These are phyloP conservation scores for Phaedon cochleariae DNA, from an alignment of 2,888 invertebrate genomes.

Conservation along the genomic window DNA sequence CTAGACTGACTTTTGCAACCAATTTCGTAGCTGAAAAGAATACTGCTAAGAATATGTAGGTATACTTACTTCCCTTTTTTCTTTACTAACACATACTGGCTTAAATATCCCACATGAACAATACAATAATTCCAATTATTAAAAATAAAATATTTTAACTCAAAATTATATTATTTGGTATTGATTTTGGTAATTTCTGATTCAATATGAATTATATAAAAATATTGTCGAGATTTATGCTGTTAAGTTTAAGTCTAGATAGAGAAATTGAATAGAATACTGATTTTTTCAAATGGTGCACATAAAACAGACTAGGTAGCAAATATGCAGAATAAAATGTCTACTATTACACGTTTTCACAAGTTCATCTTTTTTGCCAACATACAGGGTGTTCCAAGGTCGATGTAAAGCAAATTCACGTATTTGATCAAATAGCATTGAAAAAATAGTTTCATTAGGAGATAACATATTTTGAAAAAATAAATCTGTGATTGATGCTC, in stretches of 20 bases:
- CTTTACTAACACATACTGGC: no score
- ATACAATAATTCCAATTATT: background rate
- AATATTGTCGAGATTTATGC: background rate
- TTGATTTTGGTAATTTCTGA: background rate
- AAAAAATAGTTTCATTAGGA: no score
- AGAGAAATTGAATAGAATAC: background rate
- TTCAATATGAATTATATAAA: background rate
- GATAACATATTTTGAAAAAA: no score
- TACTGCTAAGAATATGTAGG: background rate
- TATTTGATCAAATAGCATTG: no score
- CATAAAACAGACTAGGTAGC: background rate
- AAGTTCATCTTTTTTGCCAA: background rate
- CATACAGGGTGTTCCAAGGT: no score
- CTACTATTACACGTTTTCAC: background rate
- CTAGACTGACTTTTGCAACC: background rate
- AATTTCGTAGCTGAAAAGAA: background rate
- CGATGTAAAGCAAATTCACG: no score
- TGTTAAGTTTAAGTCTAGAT: background rate
- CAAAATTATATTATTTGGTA: background rate
- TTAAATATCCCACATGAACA: background rate
- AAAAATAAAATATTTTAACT: background rate
- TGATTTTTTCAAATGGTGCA: background rate
- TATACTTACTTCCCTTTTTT: background rate
- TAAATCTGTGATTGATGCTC: no score
- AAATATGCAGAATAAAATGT: background rate